Evolutionary conservation across 92 coral and sea anemone genomes (phyloP).

Genomic region (Nematostella vectensis): DNA sequence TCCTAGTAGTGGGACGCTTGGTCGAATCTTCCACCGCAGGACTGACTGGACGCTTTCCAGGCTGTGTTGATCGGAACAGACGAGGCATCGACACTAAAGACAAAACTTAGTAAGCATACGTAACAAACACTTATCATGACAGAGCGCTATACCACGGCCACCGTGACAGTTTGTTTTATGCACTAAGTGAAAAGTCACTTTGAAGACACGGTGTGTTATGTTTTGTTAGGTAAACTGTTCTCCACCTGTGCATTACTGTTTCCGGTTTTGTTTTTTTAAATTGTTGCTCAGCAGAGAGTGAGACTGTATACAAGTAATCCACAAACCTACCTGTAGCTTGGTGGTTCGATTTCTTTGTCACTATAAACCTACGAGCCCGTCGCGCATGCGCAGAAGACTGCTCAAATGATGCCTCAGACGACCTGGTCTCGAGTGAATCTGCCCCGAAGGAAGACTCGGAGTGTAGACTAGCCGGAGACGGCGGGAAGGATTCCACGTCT

Average conservation of each 20-base stretch:
- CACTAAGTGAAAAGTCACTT: no score
- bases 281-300: no score
- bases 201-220: no score
- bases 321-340: slow-evolving; percentile 19
- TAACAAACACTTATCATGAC: no score
- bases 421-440: slow-evolving; percentile 52
- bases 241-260: no score
- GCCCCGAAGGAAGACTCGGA: slow-evolving; percentile 52
- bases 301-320: no score
- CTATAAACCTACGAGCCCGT: slow-evolving; percentile 24
- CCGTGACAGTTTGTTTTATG: no score
- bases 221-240: no score
- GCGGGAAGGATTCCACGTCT: slow-evolving; percentile 51
- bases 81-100: background rate
- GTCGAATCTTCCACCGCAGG: background rate
- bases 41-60: background rate
- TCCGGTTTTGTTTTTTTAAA: no score
- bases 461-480: slow-evolving; percentile 60
- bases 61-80: slow-evolving; percentile 1
- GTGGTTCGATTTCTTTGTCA: slow-evolving; percentile 6
- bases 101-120: no score
- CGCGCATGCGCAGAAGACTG: background rate
- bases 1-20: slow-evolving; percentile 73
- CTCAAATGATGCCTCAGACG: slow-evolving; percentile 43
- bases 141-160: no score